Conservation (phyloP, 2,888 invertebrate species). For the Drosophila glabriapex region DNA sequence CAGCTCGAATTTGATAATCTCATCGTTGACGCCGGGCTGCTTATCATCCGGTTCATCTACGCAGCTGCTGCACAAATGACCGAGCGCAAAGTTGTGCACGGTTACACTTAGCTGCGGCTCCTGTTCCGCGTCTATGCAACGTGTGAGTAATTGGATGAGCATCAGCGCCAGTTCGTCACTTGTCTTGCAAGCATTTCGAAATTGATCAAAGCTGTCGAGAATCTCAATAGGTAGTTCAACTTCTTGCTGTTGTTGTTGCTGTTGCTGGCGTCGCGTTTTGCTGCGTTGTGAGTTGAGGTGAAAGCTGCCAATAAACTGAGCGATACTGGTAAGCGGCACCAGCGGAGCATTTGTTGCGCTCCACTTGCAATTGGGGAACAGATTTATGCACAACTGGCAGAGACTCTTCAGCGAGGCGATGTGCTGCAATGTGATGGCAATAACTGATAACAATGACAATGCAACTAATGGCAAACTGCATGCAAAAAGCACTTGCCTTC, state of each 20-base stretch:
- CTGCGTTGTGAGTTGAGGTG: conserved; percentile 71
- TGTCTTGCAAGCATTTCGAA: conserved; percentile 63
- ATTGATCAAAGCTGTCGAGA: conserved; percentile 55
- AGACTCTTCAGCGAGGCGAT: conserved; percentile 83
- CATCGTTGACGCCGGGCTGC: conserved; percentile 59
- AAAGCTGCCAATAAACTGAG: conserved; percentile 75
- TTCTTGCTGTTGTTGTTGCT: conserved; percentile 23
- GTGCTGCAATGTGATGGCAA: conserved; percentile 67
- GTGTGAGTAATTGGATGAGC: conserved; percentile 80
- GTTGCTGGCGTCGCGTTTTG: conserved; percentile 47
- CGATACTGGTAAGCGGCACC: conserved; percentile 56
- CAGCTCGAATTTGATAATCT: conserved; percentile 81
- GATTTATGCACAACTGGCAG: conserved; percentile 83
- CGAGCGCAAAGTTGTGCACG: conserved; percentile 82
- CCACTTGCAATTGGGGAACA: conserved; percentile 85
- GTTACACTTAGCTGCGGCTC: conserved; percentile 76
- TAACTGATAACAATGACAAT: conserved; percentile 7
- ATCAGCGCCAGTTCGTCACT: conserved; percentile 83
- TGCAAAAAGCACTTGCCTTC: conserved; percentile 68
- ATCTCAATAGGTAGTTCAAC: conserved; percentile 9
- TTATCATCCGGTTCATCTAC: conserved; percentile 33
- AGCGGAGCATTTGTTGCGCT: conserved; percentile 64
- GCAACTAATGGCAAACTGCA: background rate
- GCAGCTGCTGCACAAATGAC: conserved; percentile 69
- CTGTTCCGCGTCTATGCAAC: conserved; percentile 81